These are phyloP conservation scores for Polypterus senegalus DNA, from an alignment of 2,113 vertebrate genomes.

Conservation along the genomic window DNA sequence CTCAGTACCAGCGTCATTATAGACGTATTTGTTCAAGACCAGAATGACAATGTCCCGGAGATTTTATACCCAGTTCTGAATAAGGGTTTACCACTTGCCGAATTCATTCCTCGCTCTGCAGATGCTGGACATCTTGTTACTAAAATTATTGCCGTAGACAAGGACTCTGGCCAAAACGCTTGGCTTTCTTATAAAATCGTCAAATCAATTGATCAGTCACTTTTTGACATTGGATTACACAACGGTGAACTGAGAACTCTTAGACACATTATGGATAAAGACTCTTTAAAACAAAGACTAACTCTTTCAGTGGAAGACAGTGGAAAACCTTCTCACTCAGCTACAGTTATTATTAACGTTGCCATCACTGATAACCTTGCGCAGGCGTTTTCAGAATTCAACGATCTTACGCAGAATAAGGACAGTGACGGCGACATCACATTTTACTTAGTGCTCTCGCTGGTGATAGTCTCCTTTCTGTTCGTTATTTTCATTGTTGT, in stretches of 20 bases:
- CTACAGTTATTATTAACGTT: constrained; percentile 5
- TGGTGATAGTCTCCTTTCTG: constrained; percentile 21
- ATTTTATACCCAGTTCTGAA: constrained; percentile 1
- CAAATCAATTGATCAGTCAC: constrained; percentile 26
- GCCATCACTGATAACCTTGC: not conserved
- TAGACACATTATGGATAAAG: constrained; percentile 12
- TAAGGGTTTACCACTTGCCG: constrained; percentile 7
- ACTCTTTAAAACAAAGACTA: constrained; percentile 10
- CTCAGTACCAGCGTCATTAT: constrained; percentile 21
- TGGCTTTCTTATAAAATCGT: too few species aligned
- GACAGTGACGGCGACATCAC: constrained; percentile 20
- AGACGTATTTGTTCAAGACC: constrained; percentile 16
- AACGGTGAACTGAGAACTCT: constrained; percentile 14
- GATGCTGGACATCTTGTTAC: constrained; percentile 29
- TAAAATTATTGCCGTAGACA: constrained; percentile 78
- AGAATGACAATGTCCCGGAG: constrained; percentile 24
- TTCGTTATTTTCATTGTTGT: not conserved
- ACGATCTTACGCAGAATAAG: not conserved
- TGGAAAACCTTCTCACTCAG: not conserved
- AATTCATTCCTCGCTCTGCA: constrained; percentile 20
- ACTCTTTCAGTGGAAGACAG: constrained; percentile 9
- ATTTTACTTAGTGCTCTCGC: constrained; percentile 29
- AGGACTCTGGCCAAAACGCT: constrained; percentile 85
- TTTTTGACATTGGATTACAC: constrained; percentile 18
- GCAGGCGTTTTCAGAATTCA: constrained; percentile 1